Base-by-base conservation (phyloP, 2,888 invertebrate genomes). In the Pterostichus madidus region DNA sequence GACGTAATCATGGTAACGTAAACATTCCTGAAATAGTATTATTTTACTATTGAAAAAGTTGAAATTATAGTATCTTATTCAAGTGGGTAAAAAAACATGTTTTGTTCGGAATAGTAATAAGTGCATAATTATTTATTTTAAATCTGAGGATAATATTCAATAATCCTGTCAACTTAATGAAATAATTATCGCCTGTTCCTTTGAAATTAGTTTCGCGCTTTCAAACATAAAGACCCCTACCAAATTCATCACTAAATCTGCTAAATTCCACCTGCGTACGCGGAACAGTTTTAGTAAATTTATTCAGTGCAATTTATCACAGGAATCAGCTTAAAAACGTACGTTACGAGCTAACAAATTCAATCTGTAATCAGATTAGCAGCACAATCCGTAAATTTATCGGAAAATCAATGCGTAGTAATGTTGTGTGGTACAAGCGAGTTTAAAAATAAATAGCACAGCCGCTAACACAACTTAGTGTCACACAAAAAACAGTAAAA, bases 331-430 rank as follows among this genome's bases (percentile, higher is more conserved):
- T 64, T 46, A 68, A 79, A 79, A 61, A 79, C 68, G 68, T 79
- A 79, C 68, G 64, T 49, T 68, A 68, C 68, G 64, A 79, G 46
- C 79, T 31, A 68, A 79, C 79, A 79, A 79, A 79, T 79, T 79
- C 64, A 79, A 68, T 79, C 79, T 49, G 64, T 79, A 79, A 79
- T 79, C 79, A 79, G 79, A 79, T 79, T 79, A 79, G 68, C 68
- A 56, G 56, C 56, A 77, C 77, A 77, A 77, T 77, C 77, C 56
- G 77, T 53, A 56, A 77, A 77, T 77, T 77, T 77, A 77, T 77
- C 77, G 77, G 53, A 77, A 77, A 77, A 77, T 77, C 77, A 77
- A 77, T 77, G 77, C 56, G 77, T 35, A 53, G 77, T 77, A 77
- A 53, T 80, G 17, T 31, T 53, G 53, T 68, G 68, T 64, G 68